Evolutionary conservation across 1,140 invertebrate genomes (phyloP).

Genomic region (Saxidomus purpurata): DNA sequence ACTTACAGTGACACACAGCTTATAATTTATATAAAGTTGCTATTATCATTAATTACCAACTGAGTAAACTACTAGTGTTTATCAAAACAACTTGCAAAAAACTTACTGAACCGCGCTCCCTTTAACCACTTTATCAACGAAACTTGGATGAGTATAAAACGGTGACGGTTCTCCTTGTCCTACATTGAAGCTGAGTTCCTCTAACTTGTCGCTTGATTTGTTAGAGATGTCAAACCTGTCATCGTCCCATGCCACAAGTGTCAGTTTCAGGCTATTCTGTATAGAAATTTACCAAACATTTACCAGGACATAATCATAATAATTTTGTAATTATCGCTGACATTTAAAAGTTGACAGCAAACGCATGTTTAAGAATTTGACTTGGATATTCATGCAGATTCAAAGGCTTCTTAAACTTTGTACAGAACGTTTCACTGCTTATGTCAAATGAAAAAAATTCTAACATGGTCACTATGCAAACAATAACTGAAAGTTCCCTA

Average conservation of each 20-base stretch:
- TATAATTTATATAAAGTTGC: too few species aligned
- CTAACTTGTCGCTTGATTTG: not conserved
- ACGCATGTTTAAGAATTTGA: not conserved
- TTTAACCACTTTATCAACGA: not conserved
- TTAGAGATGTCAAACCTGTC: not conserved
- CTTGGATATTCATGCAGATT: too few species aligned
- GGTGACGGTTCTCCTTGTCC: not conserved
- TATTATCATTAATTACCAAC: too few species aligned
- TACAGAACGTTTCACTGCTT: too few species aligned
- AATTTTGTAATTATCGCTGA: too few species aligned
- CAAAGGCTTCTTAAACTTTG: too few species aligned
- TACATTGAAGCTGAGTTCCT: not conserved
- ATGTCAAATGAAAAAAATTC: too few species aligned
- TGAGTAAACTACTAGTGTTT: too few species aligned
- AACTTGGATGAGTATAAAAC: not conserved
- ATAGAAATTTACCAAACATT: not conserved
- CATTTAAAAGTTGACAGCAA: not conserved
- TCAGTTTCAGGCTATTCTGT: not conserved
- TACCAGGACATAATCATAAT: not conserved
- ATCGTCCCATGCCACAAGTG: not conserved
- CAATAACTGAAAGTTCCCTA: too few species aligned
- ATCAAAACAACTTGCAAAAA: too few species aligned
- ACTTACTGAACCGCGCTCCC: not conserved
- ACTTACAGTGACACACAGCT: too few species aligned
- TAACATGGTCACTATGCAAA: too few species aligned